Conservation (phyloP, 1,140 invertebrate genomes). For the Tetranychus urticae region DNA sequence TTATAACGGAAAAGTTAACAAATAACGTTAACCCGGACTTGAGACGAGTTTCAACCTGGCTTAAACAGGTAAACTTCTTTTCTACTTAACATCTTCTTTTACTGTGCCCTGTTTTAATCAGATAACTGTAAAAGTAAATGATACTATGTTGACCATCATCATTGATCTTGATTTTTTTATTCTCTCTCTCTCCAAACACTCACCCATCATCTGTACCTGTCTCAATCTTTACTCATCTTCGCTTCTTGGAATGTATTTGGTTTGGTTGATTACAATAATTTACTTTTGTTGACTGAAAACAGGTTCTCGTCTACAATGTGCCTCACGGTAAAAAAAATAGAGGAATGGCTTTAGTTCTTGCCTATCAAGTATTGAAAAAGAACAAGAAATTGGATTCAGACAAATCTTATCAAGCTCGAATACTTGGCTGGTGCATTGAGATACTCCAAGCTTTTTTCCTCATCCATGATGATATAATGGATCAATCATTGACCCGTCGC, state of each 20-base stretch:
- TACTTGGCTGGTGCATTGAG: conserved; percentile 84
- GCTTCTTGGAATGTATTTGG: too few species aligned
- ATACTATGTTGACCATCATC: too few species aligned
- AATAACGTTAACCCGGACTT: background rate
- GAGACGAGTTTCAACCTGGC: background rate
- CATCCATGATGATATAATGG: conserved; percentile 75
- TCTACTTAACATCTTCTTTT: too few species aligned
- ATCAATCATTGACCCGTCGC: conserved; percentile 47
- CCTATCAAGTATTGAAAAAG: conserved; percentile 43
- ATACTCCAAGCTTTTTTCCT: conserved; percentile 67
- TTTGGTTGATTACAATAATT: too few species aligned
- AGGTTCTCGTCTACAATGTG: conserved; percentile 29
- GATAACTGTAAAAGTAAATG: too few species aligned
- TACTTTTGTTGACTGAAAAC: background rate
- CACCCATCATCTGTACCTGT: too few species aligned
- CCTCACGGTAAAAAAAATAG: conserved; percentile 33
- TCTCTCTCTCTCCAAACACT: background rate
- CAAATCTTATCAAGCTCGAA: conserved; percentile 34
- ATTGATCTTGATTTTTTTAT: background rate
- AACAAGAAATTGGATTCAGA: conserved; percentile 27
- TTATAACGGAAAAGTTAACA: background rate
- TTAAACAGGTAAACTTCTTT: background rate
- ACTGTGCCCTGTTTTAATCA: too few species aligned
- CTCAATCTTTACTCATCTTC: too few species aligned
- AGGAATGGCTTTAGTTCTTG: conserved; percentile 40